A percentile compares a stretch with the other conserved stretches of the same genome.
Evolutionary conservation across 2,113 vertebrate species (phyloP).

Genomic region (Onychostoma macrolepis): DNA sequence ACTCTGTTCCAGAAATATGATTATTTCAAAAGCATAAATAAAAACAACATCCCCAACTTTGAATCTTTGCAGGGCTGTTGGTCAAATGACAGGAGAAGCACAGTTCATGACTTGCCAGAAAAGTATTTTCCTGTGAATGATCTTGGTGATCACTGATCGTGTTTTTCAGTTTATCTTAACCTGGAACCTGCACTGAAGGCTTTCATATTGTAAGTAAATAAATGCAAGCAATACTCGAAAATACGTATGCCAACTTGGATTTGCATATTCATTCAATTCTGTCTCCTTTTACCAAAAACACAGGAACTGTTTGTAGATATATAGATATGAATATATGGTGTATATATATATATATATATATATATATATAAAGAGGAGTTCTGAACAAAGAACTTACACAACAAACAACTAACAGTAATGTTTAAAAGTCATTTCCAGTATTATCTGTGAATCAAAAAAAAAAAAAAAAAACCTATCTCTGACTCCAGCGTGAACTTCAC

Average conservation of each 20-base stretch:
- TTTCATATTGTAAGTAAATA: neutral
- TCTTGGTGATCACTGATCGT: neutral
- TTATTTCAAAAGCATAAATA: slow-evolving; percentile 4
- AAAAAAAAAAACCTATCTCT: neutral
- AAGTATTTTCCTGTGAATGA: neutral
- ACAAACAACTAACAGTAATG: no score
- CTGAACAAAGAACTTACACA: no score
- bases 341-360: no score
- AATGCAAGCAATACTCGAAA: neutral
- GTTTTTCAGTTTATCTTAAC: neutral
- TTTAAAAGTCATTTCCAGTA: no score
- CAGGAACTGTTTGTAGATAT: no score
- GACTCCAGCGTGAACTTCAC: neutral
- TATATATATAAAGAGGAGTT: no score
- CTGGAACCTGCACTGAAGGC: no score
- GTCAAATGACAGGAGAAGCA: no score
- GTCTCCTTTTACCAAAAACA: no score
- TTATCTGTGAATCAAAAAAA: no score
- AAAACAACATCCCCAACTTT: neutral
- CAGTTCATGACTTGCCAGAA: neutral
- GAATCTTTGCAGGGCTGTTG: neutral
- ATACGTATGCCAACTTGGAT: neutral
- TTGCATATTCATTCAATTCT: no score
- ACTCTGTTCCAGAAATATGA: slow-evolving; percentile 9
- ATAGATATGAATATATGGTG: no score